Base-by-base conservation (phyloP, 2,113 vertebrate species). In the Carassius gibelio region DNA sequence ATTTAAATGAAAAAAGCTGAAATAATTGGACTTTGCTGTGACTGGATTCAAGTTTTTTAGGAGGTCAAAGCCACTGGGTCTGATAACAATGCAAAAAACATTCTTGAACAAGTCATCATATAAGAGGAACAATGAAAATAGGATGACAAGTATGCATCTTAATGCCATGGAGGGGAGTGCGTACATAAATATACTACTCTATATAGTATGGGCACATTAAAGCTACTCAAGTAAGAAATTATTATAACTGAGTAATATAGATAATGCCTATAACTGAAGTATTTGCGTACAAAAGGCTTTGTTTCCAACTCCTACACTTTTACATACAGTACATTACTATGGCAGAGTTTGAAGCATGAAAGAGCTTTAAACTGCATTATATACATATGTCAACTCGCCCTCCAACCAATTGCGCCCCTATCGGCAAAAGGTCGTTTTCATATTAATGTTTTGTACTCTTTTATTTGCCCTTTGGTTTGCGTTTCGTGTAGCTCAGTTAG, bases 181-280 rank as follows among this genome's bases (percentile, higher is more conserved):
- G 30, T 30, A 30, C 30, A 30, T 57, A 57, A 57, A 57, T 57
- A 57, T 57, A 21, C 17, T 7, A 0, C 5, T 57, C 19, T 57
- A 30, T 30, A 8, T 57, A 19, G 17, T 17, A 19, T 57, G 57
- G 57, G 21, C 57, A 69, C 15, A 94, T 93, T 92, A 93, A 94
- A 92, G 90, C 92, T 93, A 93, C 91, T n/a, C 93, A 93, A 90
- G 92, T 90, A 92, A 93, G 90, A 93, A 94, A 94, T 92, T 30
- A 30, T 30, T 93, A 92, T 92, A 94, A 94, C 93, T 94, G 91
- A 91, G 91, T 93, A 91, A 91, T 89, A 90, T n/a, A n/a, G n/a
- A n/a, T n/a, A n/a, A n/a, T n/a, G n/a, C n/a, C n/a, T n/a, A n/a
- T n/a, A n/a, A n/a, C n/a, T n/a, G 26, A 21, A 90, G 87, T 93